phyloP scores from a whole-genome alignment of 2,888 invertebrate genomes.

The Lingula anatina region DNA sequence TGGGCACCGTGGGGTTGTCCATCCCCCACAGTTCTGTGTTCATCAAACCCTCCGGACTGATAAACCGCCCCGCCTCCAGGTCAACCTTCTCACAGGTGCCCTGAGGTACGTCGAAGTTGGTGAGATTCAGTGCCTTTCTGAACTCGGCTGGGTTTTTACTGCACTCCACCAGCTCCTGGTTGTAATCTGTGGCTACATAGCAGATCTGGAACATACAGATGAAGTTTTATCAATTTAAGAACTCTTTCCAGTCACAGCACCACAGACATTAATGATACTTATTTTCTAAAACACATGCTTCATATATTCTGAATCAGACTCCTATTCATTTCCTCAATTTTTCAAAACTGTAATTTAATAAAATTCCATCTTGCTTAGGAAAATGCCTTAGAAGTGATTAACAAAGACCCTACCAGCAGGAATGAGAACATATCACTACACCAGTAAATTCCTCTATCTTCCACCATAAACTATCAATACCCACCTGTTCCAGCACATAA shows the following conservation, averaged over 20 bases:
- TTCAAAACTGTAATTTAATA: too few relatives aligned
- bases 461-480: neutral
- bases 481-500: slow-evolving; percentile 54
- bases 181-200: slow-evolving; percentile 54
- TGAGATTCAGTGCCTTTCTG: slow-evolving; percentile 24
- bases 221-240: too few relatives aligned
- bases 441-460: neutral
- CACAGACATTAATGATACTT: neutral
- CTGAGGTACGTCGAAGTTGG: slow-evolving; percentile 36
- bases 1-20: slow-evolving; percentile 58
- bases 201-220: slow-evolving; percentile 43
- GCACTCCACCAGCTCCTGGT: slow-evolving; percentile 49
- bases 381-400: too few relatives aligned
- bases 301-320: too few relatives aligned
- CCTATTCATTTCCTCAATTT: too few relatives aligned
- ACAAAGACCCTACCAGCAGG: too few relatives aligned
- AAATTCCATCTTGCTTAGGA: too few relatives aligned
- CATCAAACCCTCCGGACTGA: slow-evolving; percentile 56
- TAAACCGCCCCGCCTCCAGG: slow-evolving; percentile 54
- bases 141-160: slow-evolving; percentile 42
- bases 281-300: neutral
- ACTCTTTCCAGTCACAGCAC: neutral
- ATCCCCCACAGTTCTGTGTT: slow-evolving; percentile 58
- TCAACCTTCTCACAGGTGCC: slow-evolving; percentile 40
- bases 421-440: neutral